phyloP scores from a whole-genome alignment of 64 coral and sea anemone species.

The Acropora yongei region DNA sequence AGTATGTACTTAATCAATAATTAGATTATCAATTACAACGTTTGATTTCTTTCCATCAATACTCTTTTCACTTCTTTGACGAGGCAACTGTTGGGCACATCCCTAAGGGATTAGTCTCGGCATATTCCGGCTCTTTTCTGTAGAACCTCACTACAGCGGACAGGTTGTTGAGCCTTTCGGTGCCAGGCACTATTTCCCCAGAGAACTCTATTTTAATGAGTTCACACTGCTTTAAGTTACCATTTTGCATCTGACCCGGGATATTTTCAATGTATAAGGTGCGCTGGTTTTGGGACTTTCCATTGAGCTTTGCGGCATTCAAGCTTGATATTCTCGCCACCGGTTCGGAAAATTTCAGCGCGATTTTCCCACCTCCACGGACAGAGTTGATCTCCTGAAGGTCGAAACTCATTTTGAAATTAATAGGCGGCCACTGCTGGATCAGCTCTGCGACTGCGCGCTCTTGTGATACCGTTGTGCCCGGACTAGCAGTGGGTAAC shows the following conservation, averaged over 20 bases:
- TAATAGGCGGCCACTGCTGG: slow-evolving; percentile 7
- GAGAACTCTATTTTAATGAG: slow-evolving; percentile 8
- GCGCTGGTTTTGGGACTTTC: neutral
- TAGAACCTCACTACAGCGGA: too few relatives aligned
- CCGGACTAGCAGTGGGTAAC: neutral
- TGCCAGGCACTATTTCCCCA: neutral
- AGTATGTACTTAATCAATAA: too few relatives aligned
- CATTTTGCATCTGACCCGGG: slow-evolving; percentile 15
- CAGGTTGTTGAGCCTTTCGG: neutral
- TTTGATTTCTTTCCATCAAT: too few relatives aligned
- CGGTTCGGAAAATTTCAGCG: neutral
- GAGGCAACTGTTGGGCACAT: too few relatives aligned
- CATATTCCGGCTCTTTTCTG: too few relatives aligned
- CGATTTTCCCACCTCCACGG: slow-evolving; percentile 14
- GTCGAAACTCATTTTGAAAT: slow-evolving; percentile 28
- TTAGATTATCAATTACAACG: too few relatives aligned
- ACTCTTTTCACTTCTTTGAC: too few relatives aligned
- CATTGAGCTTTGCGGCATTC: neutral
- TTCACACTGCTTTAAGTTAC: slow-evolving; percentile 29
- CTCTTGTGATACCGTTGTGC: neutral
- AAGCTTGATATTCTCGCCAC: slow-evolving; percentile 13
- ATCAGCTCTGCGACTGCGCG: neutral
- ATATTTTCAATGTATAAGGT: slow-evolving; percentile 33
- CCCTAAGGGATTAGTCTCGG: too few relatives aligned
- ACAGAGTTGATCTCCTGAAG: slow-evolving; percentile 29